These are phyloP conservation scores for Atherinomorus stipes DNA, from an alignment of 2,113 vertebrate species.

Conservation along the genomic window DNA sequence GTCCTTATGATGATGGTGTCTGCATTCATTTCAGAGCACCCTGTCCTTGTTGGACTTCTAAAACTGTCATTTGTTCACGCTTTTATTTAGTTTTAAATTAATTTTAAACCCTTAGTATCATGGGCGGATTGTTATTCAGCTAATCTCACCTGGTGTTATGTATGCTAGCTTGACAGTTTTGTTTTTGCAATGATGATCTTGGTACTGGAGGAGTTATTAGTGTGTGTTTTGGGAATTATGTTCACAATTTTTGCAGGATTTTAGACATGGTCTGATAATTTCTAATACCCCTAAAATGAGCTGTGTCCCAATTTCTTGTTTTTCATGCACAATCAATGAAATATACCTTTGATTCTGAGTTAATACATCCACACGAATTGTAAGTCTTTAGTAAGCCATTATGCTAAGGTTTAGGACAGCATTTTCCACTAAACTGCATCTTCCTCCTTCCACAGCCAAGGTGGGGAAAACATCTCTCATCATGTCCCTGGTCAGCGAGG, in stretches of 20 bases:
- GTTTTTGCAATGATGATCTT: no score
- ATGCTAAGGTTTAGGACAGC: background rate
- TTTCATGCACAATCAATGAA: no score
- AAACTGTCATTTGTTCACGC: background rate
- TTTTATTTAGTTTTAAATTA: background rate
- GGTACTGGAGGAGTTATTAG: no score
- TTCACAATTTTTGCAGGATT: no score
- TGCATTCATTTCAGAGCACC: background rate
- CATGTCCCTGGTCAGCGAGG: constrained; percentile 98
- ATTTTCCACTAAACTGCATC: constrained; percentile 8
- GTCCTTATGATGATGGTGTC: background rate
- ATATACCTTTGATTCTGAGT: no score
- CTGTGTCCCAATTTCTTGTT: no score
- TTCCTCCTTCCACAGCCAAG: constrained; percentile 86
- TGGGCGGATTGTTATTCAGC: no score
- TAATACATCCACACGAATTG: background rate
- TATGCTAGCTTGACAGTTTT: no score
- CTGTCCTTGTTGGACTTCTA: background rate
- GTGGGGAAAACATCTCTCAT: constrained; percentile 99
- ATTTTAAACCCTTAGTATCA: no score
- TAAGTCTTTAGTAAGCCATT: background rate
- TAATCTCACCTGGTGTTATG: no score
- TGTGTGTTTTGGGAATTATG: no score
- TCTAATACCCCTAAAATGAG: no score
- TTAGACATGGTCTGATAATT: background rate